phyloP scores from a whole-genome alignment of 2,888 invertebrate genomes.

The Chrysina gloriosa region DNA sequence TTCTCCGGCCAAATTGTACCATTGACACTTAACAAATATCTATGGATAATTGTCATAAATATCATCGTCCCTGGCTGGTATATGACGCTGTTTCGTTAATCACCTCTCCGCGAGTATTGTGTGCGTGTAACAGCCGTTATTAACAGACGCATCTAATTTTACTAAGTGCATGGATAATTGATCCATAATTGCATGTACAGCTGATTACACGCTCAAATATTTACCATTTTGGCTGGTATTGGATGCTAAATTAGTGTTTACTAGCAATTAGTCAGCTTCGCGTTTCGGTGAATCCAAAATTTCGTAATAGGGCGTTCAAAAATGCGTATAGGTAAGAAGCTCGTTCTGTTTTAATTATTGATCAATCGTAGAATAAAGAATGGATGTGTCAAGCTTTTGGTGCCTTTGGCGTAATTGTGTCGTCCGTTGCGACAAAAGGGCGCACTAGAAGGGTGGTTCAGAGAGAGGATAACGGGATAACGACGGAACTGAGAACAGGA shows the following conservation, averaged over 20 bases:
- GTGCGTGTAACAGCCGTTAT: conserved; percentile 49
- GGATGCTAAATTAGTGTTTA: conserved; percentile 39
- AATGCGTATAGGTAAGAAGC: background rate
- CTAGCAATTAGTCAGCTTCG: too few species aligned
- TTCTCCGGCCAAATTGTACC: conserved; percentile 62
- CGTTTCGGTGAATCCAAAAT: too few species aligned
- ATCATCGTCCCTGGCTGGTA: conserved; percentile 16
- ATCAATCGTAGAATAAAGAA: conserved; percentile 5
- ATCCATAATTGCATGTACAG: conserved; percentile 53
- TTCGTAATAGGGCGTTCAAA: too few species aligned
- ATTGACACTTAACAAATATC: conserved; percentile 65
- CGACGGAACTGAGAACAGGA: conserved; percentile 13
- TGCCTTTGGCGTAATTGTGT: conserved; percentile 12
- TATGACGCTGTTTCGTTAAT: conserved; percentile 36
- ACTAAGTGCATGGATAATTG: conserved; percentile 54
- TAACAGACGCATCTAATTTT: conserved; percentile 55
- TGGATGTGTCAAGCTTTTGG: too few species aligned
- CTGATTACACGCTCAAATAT: conserved; percentile 49
- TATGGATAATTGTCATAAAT: conserved; percentile 47
- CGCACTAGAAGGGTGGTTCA: conserved; percentile 2
- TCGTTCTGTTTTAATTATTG: conserved; percentile 16
- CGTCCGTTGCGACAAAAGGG: conserved; percentile 17
- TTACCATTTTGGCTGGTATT: conserved; percentile 41
- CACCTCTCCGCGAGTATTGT: conserved; percentile 32
- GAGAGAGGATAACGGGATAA: conserved; percentile 8